A percentile compares a stretch with the other conserved stretches of the same genome.
Evolutionary conservation across 2,888 invertebrate genomes (phyloP).

Genomic region (Drosophila trichaetosa): DNA sequence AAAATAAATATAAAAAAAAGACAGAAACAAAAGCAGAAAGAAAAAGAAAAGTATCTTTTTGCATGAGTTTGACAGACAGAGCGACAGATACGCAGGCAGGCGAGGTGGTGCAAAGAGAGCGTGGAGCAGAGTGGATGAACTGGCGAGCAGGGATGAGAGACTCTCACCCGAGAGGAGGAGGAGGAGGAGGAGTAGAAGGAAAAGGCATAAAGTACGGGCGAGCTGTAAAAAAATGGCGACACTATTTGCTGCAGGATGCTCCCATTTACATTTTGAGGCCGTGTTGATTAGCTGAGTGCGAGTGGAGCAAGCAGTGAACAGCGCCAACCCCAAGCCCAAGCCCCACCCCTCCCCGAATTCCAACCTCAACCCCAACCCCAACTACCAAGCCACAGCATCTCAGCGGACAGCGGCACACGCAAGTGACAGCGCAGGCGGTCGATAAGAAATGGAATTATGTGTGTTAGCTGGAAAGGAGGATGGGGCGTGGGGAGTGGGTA

Average conservation of each 20-base stretch:
- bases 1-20: constrained; percentile 43
- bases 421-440: constrained; percentile 62
- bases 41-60: constrained; percentile 72
- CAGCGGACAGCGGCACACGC: constrained; percentile 45
- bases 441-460: constrained; percentile 70
- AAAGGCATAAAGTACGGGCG: background rate
- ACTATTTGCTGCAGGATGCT: constrained; percentile 74
- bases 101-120: constrained; percentile 9
- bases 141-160: constrained; percentile 30
- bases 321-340: constrained; percentile 7
- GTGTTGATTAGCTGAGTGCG: constrained; percentile 76
- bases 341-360: background rate
- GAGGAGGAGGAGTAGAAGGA: background rate
- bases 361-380: constrained; percentile 1
- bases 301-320: constrained; percentile 9
- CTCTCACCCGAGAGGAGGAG: background rate
- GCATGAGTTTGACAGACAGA: constrained; percentile 70
- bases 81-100: constrained; percentile 53
- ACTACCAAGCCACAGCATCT: constrained; percentile 26
- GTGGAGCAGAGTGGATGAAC: constrained; percentile 45
- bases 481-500: constrained; percentile 1
- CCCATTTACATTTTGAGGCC: constrained; percentile 79
- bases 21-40: constrained; percentile 18
- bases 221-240: constrained; percentile 80
- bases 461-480: constrained; percentile 6